phyloP scores from a whole-genome alignment of 2,797 vertebrate species.

The Emydoidea blandingii region DNA sequence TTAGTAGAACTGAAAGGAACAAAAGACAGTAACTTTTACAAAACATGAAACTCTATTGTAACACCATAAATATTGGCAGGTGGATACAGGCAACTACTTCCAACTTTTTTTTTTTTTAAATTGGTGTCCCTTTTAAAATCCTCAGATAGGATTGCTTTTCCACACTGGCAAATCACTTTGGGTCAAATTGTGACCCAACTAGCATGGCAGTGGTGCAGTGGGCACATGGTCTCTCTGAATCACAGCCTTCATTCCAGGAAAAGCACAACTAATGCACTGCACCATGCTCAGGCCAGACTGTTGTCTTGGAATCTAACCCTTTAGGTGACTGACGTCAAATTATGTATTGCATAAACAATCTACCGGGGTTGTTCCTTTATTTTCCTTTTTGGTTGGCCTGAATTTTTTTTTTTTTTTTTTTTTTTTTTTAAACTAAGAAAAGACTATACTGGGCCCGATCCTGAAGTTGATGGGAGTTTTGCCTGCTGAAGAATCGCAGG shows the following conservation, averaged over 20 bases:
- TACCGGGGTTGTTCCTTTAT: rapidly evolving
- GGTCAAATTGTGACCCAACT: neutral
- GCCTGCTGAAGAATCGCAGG: neutral
- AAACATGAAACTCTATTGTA: neutral
- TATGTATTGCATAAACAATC: neutral
- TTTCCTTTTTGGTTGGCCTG: neutral
- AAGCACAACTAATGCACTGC: neutral
- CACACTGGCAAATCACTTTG: neutral
- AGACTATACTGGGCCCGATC: neutral
- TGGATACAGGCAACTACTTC: neutral
- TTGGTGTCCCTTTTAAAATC: rapidly evolving
- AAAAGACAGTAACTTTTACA: neutral
- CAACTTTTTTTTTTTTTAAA: neutral
- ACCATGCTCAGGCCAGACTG: neutral
- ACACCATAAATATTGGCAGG: neutral
- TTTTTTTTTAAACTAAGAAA: neutral
- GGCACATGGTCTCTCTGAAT: neutral
- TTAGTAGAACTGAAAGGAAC: neutral
- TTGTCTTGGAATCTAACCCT: neutral
- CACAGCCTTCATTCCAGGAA: neutral
- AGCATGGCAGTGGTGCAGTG: neutral
- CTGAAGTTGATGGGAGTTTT: neutral
- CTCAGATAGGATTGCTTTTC: constrained; percentile 1
- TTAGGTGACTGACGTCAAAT: neutral
- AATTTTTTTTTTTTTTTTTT: neutral